These are phyloP conservation scores for Tenodera sinensis DNA, from an alignment of 2,888 invertebrate genomes.

Conservation along the genomic window DNA sequence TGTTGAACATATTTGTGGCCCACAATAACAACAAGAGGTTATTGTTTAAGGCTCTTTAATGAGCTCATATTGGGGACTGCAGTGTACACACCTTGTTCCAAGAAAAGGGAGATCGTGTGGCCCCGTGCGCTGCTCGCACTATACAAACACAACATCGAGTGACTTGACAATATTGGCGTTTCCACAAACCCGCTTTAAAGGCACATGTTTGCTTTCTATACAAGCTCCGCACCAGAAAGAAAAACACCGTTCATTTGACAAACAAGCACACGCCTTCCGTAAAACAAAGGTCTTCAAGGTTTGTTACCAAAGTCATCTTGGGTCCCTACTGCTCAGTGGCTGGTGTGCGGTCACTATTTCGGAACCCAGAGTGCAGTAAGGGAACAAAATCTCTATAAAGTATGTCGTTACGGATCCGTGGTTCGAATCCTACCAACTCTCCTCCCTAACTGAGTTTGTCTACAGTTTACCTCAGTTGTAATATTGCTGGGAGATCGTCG, in stretches of 20 bases:
- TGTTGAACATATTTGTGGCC: too few relatives aligned
- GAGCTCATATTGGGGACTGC: background rate
- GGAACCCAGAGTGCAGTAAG: too few relatives aligned
- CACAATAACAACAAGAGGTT: background rate
- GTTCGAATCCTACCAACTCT: too few relatives aligned
- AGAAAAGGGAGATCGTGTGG: background rate
- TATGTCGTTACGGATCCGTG: too few relatives aligned
- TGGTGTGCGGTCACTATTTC: too few relatives aligned
- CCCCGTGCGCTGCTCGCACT: background rate
- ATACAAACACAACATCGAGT: conserved; percentile 2
- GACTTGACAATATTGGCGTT: conserved; percentile 26
- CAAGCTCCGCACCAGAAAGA: background rate
- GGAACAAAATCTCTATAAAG: too few relatives aligned
- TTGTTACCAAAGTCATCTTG: background rate
- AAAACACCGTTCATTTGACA: conserved; percentile 13
- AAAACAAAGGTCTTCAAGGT: background rate
- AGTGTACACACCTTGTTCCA: background rate
- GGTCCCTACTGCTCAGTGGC: too few relatives aligned
- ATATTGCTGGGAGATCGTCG: too few relatives aligned
- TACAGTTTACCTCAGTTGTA: too few relatives aligned
- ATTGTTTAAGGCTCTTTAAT: background rate
- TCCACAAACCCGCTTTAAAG: conserved; percentile 13
- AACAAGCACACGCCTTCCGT: conserved; percentile 11
- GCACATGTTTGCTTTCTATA: conserved; percentile 1
- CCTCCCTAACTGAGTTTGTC: too few relatives aligned